Conservation (phyloP, 1,140 invertebrate species). For the Ooceraea biroi region DNA sequence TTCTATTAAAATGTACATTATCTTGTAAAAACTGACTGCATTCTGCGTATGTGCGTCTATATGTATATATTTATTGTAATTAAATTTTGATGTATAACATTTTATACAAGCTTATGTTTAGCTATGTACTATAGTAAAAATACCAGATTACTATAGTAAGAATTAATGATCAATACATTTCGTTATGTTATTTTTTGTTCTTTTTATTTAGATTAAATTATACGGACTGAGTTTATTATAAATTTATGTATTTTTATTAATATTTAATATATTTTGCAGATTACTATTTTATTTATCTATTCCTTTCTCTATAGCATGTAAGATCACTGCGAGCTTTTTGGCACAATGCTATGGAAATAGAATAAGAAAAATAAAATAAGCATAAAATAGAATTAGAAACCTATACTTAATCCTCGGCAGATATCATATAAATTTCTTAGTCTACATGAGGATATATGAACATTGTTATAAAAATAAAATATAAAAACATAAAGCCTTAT, state of each 20-base stretch:
- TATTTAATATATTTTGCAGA: slow-evolving; percentile 27
- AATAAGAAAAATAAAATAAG: too few species aligned
- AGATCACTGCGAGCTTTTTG: too few species aligned
- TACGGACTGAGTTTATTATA: not conserved
- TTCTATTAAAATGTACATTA: slow-evolving; percentile 15
- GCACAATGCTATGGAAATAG: too few species aligned
- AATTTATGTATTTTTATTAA: not conserved
- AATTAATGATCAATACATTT: not conserved
- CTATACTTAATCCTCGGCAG: not conserved
- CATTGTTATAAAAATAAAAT: not conserved
- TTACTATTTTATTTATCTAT: slow-evolving; percentile 12
- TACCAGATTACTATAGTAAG: not conserved
- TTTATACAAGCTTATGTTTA: not conserved
- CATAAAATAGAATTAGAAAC: not conserved
- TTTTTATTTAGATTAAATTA: not conserved
- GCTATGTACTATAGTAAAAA: slow-evolving; percentile 7
- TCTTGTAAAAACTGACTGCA: not conserved
- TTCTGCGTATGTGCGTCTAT: not conserved
- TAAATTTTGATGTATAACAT: slow-evolving; percentile 17
- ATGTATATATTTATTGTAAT: slow-evolving; percentile 15
- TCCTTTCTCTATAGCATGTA: not conserved
- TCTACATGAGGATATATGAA: not conserved
- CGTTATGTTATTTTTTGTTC: not conserved
- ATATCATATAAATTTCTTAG: not conserved
- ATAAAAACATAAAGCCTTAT: not conserved